These are phyloP conservation scores for Penaeus japonicus DNA, from an alignment of 1,140 invertebrate genomes.

Conservation along the genomic window DNA sequence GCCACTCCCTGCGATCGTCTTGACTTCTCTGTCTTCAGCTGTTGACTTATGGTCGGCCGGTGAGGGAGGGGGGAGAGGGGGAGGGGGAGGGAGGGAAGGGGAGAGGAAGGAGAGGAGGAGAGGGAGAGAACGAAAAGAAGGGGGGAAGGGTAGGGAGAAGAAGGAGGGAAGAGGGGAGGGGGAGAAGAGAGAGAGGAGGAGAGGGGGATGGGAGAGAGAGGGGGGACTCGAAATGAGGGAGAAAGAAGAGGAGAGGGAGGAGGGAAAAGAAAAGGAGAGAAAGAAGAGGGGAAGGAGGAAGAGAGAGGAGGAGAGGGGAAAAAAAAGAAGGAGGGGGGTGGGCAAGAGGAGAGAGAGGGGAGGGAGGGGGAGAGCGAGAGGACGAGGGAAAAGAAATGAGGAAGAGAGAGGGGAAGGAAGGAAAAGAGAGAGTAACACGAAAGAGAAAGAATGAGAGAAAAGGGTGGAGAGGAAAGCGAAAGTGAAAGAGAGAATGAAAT, in stretches of 20 bases:
- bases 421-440: too few species aligned
- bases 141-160: neutral
- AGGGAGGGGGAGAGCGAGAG: neutral
- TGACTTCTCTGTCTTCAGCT: neutral
- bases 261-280: neutral
- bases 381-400: neutral
- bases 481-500: too few species aligned
- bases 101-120: neutral
- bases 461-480: too few species aligned
- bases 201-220: neutral
- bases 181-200: neutral
- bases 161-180: neutral
- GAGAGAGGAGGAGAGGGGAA: neutral
- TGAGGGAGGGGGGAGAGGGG: neutral
- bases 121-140: neutral
- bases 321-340: neutral
- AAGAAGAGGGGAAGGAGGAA: neutral
- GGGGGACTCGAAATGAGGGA: neutral
- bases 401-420: neutral
- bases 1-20: neutral
- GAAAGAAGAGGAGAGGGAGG: neutral
- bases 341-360: neutral
- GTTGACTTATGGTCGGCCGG: neutral
- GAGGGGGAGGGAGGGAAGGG: neutral
- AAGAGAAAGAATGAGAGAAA: too few species aligned